These are phyloP conservation scores for Coptodon bakossiorum DNA, from an alignment of 2,113 vertebrate genomes.

Conservation along the genomic window DNA sequence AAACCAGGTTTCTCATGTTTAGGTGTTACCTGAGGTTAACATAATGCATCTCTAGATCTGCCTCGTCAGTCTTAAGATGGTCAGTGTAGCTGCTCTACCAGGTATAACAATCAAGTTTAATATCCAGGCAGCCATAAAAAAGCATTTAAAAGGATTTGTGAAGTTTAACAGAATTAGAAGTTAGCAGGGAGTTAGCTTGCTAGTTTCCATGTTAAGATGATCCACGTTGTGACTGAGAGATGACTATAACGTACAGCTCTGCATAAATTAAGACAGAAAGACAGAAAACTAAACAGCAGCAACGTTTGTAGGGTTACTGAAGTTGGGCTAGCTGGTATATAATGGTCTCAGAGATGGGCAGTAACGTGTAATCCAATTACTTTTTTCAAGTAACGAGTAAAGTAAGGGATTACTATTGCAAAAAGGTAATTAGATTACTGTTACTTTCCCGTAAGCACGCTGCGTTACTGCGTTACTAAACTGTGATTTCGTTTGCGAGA, in stretches of 20 bases:
- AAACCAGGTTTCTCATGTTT: neutral
- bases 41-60: neutral
- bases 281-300: neutral
- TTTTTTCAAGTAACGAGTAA: neutral
- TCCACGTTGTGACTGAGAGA: neutral
- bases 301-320: neutral
- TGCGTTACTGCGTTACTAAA: no score
- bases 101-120: neutral
- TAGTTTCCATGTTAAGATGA: neutral
- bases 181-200: neutral
- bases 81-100: neutral
- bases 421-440: no score
- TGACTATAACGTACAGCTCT: neutral
- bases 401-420: no score
- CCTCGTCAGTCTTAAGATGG: fast-evolving
- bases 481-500: fast-evolving
- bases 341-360: neutral
- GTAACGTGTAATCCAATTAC: neutral
- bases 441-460: no score
- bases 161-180: neutral
- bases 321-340: neutral
- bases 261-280: neutral
- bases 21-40: neutral
- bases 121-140: neutral
- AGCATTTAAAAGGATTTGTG: neutral